Evolutionary conservation across 2,113 vertebrate species (phyloP), one percentile per base, ranked within the genome.

Genomic region (Pica pica): DNA sequence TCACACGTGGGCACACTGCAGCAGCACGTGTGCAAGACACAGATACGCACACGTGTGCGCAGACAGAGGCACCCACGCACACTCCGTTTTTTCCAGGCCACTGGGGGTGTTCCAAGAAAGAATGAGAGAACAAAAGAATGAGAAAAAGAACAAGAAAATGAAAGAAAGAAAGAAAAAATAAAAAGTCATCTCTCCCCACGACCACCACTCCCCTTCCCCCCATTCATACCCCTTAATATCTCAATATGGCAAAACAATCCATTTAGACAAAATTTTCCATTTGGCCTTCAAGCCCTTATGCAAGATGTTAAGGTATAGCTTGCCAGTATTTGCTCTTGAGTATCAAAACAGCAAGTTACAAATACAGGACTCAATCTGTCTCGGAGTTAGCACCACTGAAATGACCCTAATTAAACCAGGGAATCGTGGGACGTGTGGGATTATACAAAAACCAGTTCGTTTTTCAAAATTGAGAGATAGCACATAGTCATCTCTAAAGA

Each of bases 1-100:
- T 37, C 71, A 16, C 9, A 11, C 8, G 9, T 13, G 50, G 69
- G n/a, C 49, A 17, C 2, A 3, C 17, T 37, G 64, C 74, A 39
- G 41, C 30, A 23, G 68, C 56, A 16, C 19, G 16, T 13, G 2
- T 30, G 35, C 31, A 4, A 17, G 83, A 31, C 69, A 8, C 31
- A 7, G 6, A 9, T 15, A 12, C 16, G 2, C 56, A 1, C 30
- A 2, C 5, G 5, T 6, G 47, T 28, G 63, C 2, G 8, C n/a
- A 16, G 42, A 10, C 19, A 16, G 21, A 21, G 47, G 31, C 9
- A 57, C 8, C 7, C 50, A 28, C 18, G 2, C 12, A 18, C 37
- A 2, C 26, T 6, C 28, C 0, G 5, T 26, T 27, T 27, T 18
- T 33, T 10, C 50, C 55, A 3, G 16, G 16, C 37, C 63, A 5